Base-by-base conservation (phyloP, 2,888 invertebrate species). In the Entomobrya multifasciata region DNA sequence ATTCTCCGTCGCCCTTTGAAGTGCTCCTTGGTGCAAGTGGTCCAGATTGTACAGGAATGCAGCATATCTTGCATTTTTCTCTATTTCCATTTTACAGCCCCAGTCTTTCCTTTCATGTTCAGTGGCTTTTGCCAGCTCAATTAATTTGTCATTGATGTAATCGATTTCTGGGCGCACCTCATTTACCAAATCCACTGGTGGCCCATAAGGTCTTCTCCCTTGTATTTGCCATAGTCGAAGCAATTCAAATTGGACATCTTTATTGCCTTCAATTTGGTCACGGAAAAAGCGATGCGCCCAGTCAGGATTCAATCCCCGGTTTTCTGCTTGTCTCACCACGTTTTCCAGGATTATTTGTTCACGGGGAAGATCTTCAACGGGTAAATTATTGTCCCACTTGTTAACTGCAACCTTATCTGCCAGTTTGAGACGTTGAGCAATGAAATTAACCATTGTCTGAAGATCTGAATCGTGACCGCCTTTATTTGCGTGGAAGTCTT, bases 201-300 rank as follows among this genome's bases (percentile, higher is more conserved):
- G 88, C 15, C 83, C 85, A 0, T 70, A 36, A 4, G 87, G 88
- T 41, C 88, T 36, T n/a, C 62, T 36, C 1, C 87, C 87, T 25
- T 55, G 11, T 10, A 13, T 11, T 27, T 70, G 30, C 89, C 89
- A 89, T 11, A 15, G 30, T 36, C 57, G n/a, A 15, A 84, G 49
- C 0, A 89, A 55, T 10, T 81, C 89, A 79, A 78, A 81, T 44
- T 89, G 89, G 44, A 89, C 82, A 55, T 89, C 88, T 70, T 89
- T 89, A 22, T 88, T 89, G 4, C 82, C 89, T 74, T 89, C 89
- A 15, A 89, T 89, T 80, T 89, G 89, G 55, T 88, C 87, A 30
- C 74, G 11, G 47, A 89, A 89, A 52, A 88, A 89, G 5, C 17
- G 20, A 0, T 44, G 8, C 6, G 89, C 85, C 89, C 89, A 89